A percentile compares a stretch with the other conserved stretches of the same genome.
Conservation (phyloP, 2,797 vertebrate species). For the Microctenopoma steveboyesi region DNA sequence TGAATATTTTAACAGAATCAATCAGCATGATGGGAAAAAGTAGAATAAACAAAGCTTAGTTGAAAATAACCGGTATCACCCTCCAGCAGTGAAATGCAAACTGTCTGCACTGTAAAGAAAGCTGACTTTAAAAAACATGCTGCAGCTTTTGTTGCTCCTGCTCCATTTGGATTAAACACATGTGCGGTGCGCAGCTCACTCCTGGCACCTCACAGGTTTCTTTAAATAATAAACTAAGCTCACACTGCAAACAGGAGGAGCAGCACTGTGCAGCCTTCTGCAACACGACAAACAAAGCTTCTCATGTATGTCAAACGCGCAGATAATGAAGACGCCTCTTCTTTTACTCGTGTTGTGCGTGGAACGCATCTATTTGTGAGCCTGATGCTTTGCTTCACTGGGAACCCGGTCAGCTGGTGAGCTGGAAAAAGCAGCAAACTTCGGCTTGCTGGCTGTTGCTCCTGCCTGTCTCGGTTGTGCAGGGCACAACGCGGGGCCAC, state of each 20-base stretch:
- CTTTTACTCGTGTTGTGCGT: constrained; percentile 29
- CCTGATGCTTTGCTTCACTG: constrained; percentile 34
- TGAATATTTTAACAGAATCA: constrained; percentile 37
- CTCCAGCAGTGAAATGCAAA: constrained; percentile 18
- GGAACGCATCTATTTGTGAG: constrained; percentile 17
- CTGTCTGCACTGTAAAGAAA: too few species aligned
- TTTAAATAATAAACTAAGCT: background rate
- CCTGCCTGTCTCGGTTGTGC: constrained; percentile 7
- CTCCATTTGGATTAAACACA: background rate
- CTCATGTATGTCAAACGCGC: constrained; percentile 17
- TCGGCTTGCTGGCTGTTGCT: constrained; percentile 46
- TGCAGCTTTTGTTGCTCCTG: background rate
- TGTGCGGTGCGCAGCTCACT: background rate
- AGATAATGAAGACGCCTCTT: constrained; percentile 17
- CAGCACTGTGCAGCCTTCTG: background rate
- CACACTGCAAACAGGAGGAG: background rate
- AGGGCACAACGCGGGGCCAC: constrained; percentile 11
- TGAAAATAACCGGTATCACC: constrained; percentile 11
- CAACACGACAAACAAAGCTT: constrained; percentile 9
- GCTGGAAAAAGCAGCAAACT: constrained; percentile 29
- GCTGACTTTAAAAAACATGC: too few species aligned
- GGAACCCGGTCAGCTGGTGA: constrained; percentile 38
- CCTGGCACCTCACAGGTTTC: background rate
- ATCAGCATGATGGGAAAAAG: constrained; percentile 1
- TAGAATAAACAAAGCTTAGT: background rate